A percentile compares a stretch with the other conserved stretches of the same genome.
Evolutionary conservation across 2,888 invertebrate genomes (phyloP).

Genomic region (Drosophila tanythrix): DNA sequence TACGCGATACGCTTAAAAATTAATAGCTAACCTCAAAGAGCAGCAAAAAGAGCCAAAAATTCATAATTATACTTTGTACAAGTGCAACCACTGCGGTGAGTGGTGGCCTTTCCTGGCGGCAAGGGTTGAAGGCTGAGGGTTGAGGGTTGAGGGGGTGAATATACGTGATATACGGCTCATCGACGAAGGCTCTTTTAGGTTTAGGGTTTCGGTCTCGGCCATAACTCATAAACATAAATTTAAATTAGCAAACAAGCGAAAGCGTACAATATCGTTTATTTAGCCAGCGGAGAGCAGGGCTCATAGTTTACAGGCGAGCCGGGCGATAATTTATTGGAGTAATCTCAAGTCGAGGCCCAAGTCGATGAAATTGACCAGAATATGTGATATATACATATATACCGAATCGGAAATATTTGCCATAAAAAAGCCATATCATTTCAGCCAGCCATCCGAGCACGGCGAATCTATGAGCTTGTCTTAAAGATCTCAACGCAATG

Average conservation of each 20-base stretch:
- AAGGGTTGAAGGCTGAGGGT: background rate
- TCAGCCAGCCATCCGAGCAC: background rate
- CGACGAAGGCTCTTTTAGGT: constrained; percentile 11
- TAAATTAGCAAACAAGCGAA: constrained; percentile 81
- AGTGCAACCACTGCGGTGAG: constrained; percentile 37
- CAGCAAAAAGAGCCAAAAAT: constrained; percentile 44
- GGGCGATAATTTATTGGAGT: background rate
- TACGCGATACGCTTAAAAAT: constrained; percentile 65
- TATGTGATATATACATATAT: background rate
- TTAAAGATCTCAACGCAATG: background rate
- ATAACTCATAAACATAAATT: constrained; percentile 80
- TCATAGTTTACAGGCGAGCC: background rate
- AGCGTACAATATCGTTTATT: constrained; percentile 71
- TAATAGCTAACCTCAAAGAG: constrained; percentile 72
- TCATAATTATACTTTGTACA: constrained; percentile 64
- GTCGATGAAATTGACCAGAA: background rate
- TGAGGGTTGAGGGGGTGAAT: background rate
- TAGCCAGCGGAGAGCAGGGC: constrained; percentile 13
- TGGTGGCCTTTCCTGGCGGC: background rate
- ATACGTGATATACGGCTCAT: constrained; percentile 36
- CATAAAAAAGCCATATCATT: background rate
- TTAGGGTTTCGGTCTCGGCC: constrained; percentile 26
- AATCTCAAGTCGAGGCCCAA: background rate
- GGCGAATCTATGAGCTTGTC: background rate
- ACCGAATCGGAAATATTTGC: background rate